Evolutionary conservation across 2,888 invertebrate species (phyloP).

Genomic region (Diaprepes abbreviatus): DNA sequence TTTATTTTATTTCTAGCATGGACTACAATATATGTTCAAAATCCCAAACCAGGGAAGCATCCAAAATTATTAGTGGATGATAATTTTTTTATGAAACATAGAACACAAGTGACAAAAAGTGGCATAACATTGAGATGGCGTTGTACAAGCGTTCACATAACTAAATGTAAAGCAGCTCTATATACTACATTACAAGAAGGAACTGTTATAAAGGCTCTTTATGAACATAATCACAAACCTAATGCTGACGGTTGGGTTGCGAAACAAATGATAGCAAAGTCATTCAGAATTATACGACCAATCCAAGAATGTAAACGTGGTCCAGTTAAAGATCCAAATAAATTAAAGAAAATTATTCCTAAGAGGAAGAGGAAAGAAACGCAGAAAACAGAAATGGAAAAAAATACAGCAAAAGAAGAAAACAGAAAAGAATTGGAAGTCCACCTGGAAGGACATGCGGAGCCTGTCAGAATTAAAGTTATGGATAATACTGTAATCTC

Average conservation of each 20-base stretch:
- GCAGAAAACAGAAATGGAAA: neutral
- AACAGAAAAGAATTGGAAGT: conserved; percentile 1
- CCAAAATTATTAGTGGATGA: conserved; percentile 50
- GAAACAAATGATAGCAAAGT: conserved; percentile 8
- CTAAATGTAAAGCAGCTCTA: conserved; percentile 51
- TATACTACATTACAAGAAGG: conserved; percentile 46
- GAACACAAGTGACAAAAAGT: conserved; percentile 41
- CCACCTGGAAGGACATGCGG: conserved; percentile 11
- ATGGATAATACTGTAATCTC: neutral
- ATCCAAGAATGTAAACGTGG: neutral
- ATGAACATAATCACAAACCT: conserved; percentile 50
- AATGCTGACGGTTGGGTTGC: conserved; percentile 17
- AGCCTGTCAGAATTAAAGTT: conserved; percentile 17
- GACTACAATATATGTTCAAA: conserved; percentile 50
- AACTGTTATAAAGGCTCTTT: conserved; percentile 34
- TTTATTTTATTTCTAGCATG: conserved; percentile 37
- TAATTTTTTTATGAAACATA: conserved; percentile 47
- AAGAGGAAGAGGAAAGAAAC: neutral
- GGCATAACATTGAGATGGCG: conserved; percentile 50
- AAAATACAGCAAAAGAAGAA: neutral
- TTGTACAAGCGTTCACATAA: conserved; percentile 47
- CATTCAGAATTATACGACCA: neutral
- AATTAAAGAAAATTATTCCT: neutral
- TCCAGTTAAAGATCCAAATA: neutral
- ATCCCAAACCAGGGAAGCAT: conserved; percentile 49